Conservation (phyloP, 2,113 vertebrate species). For the Myotis davidii region DNA sequence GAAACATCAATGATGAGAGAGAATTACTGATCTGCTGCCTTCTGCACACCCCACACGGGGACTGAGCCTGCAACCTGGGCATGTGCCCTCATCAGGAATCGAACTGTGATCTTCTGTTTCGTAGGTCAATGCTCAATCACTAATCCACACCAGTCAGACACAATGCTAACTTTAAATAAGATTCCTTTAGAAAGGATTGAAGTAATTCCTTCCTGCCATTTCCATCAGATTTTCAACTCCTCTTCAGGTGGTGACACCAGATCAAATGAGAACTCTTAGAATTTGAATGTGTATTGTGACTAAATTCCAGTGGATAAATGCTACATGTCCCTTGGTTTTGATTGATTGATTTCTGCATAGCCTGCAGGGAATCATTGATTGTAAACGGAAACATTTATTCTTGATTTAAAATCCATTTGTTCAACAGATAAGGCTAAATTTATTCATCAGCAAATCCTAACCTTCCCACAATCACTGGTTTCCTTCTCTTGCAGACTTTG, state of each 20-base stretch:
- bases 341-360: slow-evolving; percentile 58
- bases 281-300: slow-evolving; percentile 19
- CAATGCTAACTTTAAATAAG: background rate
- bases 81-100: too few relatives aligned
- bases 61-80: too few relatives aligned
- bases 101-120: too few relatives aligned
- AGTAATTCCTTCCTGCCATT: background rate
- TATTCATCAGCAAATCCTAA: background rate
- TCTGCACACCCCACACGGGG: too few relatives aligned
- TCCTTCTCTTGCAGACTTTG: background rate
- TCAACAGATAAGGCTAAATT: slow-evolving; percentile 2
- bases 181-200: slow-evolving; percentile 9
- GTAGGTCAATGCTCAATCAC: too few relatives aligned
- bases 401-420: slow-evolving; percentile 58
- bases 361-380: background rate
- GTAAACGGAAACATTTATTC: background rate
- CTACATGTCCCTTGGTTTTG: slow-evolving; percentile 74
- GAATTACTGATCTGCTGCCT: too few relatives aligned
- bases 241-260: slow-evolving; percentile 30
- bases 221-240: background rate
- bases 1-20: too few relatives aligned
- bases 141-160: too few relatives aligned
- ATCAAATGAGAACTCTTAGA: background rate
- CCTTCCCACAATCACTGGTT: background rate
- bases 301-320: background rate